phyloP scores from a whole-genome alignment of 2,113 vertebrate species.

The Triplophysa dalaica region DNA sequence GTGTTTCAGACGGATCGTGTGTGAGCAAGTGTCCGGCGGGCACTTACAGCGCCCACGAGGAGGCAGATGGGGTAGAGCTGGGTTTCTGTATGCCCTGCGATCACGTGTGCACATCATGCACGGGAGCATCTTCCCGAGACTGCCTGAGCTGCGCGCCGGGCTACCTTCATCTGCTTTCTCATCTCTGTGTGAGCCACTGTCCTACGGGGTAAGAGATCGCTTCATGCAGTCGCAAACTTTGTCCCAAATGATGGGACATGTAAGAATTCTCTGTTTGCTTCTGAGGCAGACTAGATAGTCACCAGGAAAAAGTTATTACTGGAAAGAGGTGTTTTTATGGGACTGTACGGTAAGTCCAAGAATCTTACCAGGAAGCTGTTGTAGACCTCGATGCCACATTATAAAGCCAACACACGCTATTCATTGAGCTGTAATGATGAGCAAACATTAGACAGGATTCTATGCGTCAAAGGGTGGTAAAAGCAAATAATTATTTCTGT shows the following conservation, averaged over 20 bases:
- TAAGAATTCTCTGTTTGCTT: too few species aligned
- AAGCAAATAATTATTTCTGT: neutral
- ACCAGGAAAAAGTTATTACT: too few species aligned
- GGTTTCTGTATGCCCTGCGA: conserved; percentile 73
- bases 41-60: conserved; percentile 66
- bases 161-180: conserved; percentile 66
- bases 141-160: conserved; percentile 71
- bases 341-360: too few species aligned
- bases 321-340: too few species aligned
- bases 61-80: conserved; percentile 68
- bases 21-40: conserved; percentile 66
- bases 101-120: conserved; percentile 69
- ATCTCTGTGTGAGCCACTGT: conserved; percentile 74
- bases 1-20: conserved; percentile 68
- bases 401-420: neutral
- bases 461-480: neutral
- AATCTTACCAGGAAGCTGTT: too few species aligned
- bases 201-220: conserved; percentile 68
- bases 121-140: conserved; percentile 69
- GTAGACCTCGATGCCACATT: neutral
- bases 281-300: too few species aligned
- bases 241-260: too few species aligned
- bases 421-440: neutral
- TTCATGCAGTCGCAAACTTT: neutral
- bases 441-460: neutral